These are phyloP conservation scores for Leucophenga maculata DNA, from an alignment of 2,888 invertebrate species.

Conservation along the genomic window DNA sequence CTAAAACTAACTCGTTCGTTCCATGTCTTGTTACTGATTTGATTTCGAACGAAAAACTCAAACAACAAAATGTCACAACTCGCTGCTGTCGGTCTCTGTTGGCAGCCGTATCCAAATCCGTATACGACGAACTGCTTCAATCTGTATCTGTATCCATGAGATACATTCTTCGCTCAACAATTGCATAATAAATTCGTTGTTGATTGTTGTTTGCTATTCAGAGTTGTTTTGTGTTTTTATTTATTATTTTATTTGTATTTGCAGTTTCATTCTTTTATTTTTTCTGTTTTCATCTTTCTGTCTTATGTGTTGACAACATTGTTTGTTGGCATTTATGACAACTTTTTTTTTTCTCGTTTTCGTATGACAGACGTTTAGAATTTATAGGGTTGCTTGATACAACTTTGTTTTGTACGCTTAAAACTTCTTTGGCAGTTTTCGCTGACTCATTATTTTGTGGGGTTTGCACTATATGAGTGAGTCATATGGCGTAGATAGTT, in stretches of 20 bases:
- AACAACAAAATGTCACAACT: too few species aligned
- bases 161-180: constrained; percentile 15
- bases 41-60: too few species aligned
- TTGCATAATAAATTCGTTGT: constrained; percentile 27
- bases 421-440: background rate
- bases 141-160: background rate
- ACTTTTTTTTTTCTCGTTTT: background rate
- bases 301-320: constrained; percentile 23
- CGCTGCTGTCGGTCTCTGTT: too few species aligned
- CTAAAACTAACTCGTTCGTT: too few species aligned
- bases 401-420: background rate
- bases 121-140: background rate
- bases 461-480: background rate
- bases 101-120: too few species aligned
- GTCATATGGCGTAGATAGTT: background rate
- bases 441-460: constrained; percentile 20
- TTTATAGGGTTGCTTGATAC: background rate
- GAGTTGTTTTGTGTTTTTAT: background rate
- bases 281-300: background rate
- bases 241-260: background rate
- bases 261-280: background rate
- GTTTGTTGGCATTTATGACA: constrained; percentile 27
- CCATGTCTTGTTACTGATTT: too few species aligned
- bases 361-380: constrained; percentile 11
- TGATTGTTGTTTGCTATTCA: constrained; percentile 21